Percentiles rank a stretch among this genome's conserved stretches.
Conservation (phyloP, 2,797 vertebrate species). For the Labroides dimidiatus region DNA sequence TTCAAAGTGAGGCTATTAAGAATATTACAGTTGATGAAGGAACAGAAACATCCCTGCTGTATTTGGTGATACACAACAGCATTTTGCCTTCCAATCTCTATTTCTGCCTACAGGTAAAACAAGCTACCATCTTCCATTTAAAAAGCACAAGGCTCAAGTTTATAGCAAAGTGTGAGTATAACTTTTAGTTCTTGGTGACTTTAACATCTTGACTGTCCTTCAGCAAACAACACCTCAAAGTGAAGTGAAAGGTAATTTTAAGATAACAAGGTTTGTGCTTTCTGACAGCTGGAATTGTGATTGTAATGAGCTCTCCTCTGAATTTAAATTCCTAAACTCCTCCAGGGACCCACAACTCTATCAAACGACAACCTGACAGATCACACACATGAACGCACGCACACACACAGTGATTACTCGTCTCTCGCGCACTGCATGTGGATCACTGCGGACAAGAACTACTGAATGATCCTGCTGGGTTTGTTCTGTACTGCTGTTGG, state of each 20-base stretch:
- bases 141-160: neutral
- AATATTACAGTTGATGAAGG: no score
- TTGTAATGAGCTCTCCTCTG: conserved; percentile 57
- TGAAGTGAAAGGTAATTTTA: conserved; percentile 53
- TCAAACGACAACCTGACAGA: conserved; percentile 43
- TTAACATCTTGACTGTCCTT: conserved; percentile 40
- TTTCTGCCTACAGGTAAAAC: neutral
- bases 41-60: no score
- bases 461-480: conserved; percentile 40
- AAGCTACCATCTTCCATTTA: neutral
- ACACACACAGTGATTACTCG: conserved; percentile 3
- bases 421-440: conserved; percentile 25
- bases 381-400: neutral
- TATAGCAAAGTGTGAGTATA: neutral
- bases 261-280: conserved; percentile 56
- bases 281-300: conserved; percentile 61
- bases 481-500: conserved; percentile 46
- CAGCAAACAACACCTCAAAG: conserved; percentile 41
- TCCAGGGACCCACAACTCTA: conserved; percentile 39
- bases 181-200: conserved; percentile 18
- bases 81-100: neutral
- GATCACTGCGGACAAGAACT: conserved; percentile 38
- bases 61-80: neutral
- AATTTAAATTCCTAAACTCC: conserved; percentile 41
- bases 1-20: no score